phyloP scores from a whole-genome alignment of 92 coral and sea anemone genomes.

The Bergia puertoricense region DNA sequence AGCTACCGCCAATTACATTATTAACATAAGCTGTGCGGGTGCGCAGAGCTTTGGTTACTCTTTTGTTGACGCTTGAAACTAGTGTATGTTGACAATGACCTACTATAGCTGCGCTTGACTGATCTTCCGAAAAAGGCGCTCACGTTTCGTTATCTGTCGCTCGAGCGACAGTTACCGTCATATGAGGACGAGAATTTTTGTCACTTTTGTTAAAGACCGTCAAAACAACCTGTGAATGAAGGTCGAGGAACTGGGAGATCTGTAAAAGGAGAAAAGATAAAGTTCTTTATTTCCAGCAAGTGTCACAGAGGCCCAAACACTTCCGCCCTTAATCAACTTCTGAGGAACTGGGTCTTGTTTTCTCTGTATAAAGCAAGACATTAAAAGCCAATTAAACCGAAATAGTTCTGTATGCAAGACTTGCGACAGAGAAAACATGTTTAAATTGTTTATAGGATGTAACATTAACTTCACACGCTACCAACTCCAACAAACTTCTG shows the following conservation, averaged over 20 bases:
- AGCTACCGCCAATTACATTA: no score
- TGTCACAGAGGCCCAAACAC: constrained; percentile 53
- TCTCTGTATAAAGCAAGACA: no score
- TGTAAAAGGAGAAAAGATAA: constrained; percentile 3
- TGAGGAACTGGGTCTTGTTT: no score
- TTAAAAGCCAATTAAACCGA: no score
- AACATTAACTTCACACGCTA: no score
- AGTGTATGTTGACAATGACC: neutral
- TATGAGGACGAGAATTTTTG: neutral
- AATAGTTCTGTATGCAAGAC: no score
- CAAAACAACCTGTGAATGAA: neutral
- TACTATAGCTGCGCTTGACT: neutral
- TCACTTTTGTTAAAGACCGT: neutral
- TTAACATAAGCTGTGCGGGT: neutral
- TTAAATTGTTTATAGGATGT: no score
- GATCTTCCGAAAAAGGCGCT: neutral
- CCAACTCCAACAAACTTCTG: no score
- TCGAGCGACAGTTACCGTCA: neutral
- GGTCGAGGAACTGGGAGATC: neutral
- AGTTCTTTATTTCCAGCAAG: constrained; percentile 40
- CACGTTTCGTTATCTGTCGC: neutral
- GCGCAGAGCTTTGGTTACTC: neutral
- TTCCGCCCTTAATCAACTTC: constrained; percentile 15
- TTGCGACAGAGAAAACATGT: no score
- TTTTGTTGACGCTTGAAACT: neutral